Conservation (phyloP, 2,797 vertebrate species). For the Siniperca obscura region DNA sequence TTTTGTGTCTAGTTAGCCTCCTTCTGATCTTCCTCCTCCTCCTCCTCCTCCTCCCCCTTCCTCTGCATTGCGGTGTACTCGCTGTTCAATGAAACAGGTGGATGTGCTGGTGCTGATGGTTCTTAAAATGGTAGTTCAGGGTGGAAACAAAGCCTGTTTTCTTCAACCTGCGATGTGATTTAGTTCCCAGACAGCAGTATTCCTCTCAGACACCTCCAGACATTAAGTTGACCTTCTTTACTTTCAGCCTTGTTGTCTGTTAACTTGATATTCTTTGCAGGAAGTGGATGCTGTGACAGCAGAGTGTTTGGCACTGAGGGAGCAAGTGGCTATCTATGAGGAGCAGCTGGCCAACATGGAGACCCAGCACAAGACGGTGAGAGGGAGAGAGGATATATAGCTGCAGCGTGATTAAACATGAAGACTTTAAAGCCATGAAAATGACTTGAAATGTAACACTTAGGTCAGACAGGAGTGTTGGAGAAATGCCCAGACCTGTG, state of each 20-base stretch:
- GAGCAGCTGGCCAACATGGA: constrained; percentile 83
- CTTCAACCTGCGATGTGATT: constrained; percentile 52
- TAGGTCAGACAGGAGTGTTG: constrained; percentile 53
- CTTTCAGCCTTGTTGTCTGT: constrained; percentile 32
- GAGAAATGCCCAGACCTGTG: constrained; percentile 50
- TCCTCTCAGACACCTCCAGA: constrained; percentile 35
- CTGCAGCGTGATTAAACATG: constrained; percentile 38
- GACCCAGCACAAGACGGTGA: constrained; percentile 80
- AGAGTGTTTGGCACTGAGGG: constrained; percentile 85
- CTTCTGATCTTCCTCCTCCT: constrained; percentile 62
- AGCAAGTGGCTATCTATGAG: constrained; percentile 84
- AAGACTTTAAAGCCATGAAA: constrained; percentile 48
- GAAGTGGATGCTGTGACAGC: constrained; percentile 82
- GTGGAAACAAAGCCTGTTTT: constrained; percentile 33
- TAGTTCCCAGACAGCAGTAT: constrained; percentile 29
- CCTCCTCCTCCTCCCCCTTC: constrained; percentile 56
- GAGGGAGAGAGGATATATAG: constrained; percentile 27
- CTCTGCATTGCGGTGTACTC: constrained; percentile 78
- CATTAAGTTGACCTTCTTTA: constrained; percentile 49
- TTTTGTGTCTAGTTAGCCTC: constrained; percentile 73
- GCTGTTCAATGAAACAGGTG: constrained; percentile 68
- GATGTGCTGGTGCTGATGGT: constrained; percentile 55
- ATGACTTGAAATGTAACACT: constrained; percentile 52
- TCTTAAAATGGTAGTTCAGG: constrained; percentile 47
- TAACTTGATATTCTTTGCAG: constrained; percentile 73